Conservation (phyloP, 2,113 vertebrate species). For the Solea senegalensis region DNA sequence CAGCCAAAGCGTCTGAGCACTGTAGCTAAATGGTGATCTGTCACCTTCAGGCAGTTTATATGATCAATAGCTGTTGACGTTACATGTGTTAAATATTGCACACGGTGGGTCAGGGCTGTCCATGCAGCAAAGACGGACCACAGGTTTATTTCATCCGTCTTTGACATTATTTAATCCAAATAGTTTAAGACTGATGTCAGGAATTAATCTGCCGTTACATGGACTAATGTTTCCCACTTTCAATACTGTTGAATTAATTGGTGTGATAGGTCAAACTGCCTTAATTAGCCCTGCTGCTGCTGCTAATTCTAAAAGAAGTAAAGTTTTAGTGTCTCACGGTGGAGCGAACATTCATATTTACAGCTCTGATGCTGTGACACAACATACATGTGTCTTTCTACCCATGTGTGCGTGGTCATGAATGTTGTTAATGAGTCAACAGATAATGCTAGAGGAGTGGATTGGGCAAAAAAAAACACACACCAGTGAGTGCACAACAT, state of each 20-base stretch:
- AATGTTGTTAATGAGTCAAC: conserved; percentile 46
- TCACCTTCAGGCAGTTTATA: background rate
- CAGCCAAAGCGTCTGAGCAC: background rate
- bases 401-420: background rate
- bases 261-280: conserved; percentile 63
- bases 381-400: conserved; percentile 1
- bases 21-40: background rate
- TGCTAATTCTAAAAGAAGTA: conserved; percentile 37
- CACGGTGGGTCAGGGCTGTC: background rate
- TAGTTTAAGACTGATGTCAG: conserved; percentile 38
- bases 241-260: conserved; percentile 45
- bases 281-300: conserved; percentile 49
- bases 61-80: background rate
- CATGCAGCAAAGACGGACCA: background rate
- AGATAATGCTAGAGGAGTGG: conserved; percentile 48
- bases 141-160: conserved; percentile 15
- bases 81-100: conserved; percentile 15
- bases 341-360: background rate
- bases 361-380: background rate
- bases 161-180: conserved; percentile 21
- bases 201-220: conserved; percentile 53
- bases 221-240: conserved; percentile 33
- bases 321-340: conserved; percentile 17
- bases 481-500: conserved; percentile 41
- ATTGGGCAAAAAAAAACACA: conserved; percentile 32